Evolutionary conservation across 2,888 invertebrate species (phyloP).

Genomic region (Hermaeophaga mercurialis): DNA sequence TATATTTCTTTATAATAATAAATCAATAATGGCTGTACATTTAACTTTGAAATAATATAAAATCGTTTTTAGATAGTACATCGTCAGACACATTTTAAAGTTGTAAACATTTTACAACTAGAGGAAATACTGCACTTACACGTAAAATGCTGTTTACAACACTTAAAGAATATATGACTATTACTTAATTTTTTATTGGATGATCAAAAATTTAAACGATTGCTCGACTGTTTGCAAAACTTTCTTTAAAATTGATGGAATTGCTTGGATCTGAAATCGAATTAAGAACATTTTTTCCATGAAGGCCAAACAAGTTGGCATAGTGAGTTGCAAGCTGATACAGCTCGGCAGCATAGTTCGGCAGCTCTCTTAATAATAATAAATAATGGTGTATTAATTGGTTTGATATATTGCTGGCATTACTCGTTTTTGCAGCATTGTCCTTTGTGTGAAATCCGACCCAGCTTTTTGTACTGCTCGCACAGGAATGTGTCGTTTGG

Average conservation of each 20-base stretch:
- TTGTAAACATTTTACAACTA: no score
- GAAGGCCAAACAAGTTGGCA: constrained; percentile 17
- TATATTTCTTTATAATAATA: no score
- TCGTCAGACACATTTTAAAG: no score
- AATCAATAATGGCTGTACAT: no score
- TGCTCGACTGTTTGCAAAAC: neutral
- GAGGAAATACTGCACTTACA: no score
- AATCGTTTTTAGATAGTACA: no score
- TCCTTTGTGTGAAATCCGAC: constrained; percentile 54
- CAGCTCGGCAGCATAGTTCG: constrained; percentile 48
- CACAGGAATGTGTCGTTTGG: constrained; percentile 50
- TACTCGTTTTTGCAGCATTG: constrained; percentile 53
- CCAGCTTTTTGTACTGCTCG: constrained; percentile 50
- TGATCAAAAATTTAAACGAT: no score
- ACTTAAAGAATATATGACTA: no score
- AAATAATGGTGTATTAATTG: constrained; percentile 58
- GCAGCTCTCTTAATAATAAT: constrained; percentile 55
- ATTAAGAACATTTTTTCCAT: constrained; percentile 10
- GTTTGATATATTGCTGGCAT: constrained; percentile 58
- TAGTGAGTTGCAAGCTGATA: constrained; percentile 19
- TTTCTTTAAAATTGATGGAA: constrained; percentile 14
- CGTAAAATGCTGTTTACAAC: no score
- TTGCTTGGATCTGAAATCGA: constrained; percentile 4
- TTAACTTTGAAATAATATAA: no score
- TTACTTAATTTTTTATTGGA: no score